These are phyloP conservation scores for Polymixis flavicincta DNA, from an alignment of 2,888 invertebrate genomes.

Conservation along the genomic window DNA sequence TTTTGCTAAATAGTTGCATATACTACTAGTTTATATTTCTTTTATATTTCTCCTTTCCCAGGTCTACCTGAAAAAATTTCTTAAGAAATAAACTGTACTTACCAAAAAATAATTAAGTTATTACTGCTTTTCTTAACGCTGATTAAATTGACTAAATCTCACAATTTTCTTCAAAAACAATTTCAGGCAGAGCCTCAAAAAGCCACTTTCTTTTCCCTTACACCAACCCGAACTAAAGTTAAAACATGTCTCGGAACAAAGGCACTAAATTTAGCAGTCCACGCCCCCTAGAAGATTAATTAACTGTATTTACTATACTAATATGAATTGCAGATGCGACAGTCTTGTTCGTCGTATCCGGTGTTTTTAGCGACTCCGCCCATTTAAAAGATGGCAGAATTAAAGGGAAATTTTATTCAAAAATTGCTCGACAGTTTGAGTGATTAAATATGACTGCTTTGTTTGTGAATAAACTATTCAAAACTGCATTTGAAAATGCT, in stretches of 20 bases:
- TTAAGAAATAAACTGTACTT: neutral
- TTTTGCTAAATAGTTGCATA: no score
- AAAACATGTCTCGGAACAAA: conserved; percentile 77
- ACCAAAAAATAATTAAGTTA: neutral
- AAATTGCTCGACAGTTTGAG: neutral
- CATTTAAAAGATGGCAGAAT: conserved; percentile 17
- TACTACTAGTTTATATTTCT: no score
- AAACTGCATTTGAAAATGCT: neutral
- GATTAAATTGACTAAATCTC: neutral
- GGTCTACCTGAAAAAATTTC: neutral
- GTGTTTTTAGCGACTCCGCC: conserved; percentile 43
- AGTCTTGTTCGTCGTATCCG: conserved; percentile 73
- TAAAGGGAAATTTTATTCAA: conserved; percentile 35
- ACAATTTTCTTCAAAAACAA: neutral
- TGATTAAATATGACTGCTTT: neutral
- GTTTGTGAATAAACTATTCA: neutral
- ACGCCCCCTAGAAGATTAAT: conserved; percentile 84
- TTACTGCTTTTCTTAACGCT: neutral
- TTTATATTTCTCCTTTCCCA: no score
- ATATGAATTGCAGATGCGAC: conserved; percentile 78
- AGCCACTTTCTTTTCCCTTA: conserved; percentile 41
- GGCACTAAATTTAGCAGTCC: conserved; percentile 77
- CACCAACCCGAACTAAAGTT: conserved; percentile 60
- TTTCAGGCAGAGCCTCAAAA: neutral
- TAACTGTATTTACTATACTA: conserved; percentile 70